Base-by-base conservation (phyloP, 1,140 invertebrate species). In the Episyrphus balteatus region DNA sequence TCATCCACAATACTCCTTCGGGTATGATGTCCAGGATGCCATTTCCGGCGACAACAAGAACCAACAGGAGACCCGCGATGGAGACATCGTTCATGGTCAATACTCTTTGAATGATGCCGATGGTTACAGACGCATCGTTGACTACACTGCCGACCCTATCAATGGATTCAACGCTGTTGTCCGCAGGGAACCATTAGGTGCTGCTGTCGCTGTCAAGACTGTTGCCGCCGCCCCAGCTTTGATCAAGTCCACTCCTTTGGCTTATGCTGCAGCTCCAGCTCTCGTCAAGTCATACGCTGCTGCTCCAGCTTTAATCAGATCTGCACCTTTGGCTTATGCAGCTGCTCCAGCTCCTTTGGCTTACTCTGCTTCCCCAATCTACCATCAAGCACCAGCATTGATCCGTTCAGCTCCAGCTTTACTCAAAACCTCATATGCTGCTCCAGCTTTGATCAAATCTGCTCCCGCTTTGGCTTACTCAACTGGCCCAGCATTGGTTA, bases 11-110 rank as follows among this genome's bases (percentile, higher is more conserved):
- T 82, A 82, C 66, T 76, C 76, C 44, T 83, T 79, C 55, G 73
- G 75, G 34, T 82, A 82, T 53, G 78, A 80, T 49, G 78, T 83
- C 17, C 79, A 81, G 58, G 80, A 82, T 61, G 79, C 70, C 39
- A 57, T 72, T 42, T 72, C 61, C 49, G 67, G 72, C 14, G 69
- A 72, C 38, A 58, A 55, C 12, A 70, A 71, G 57, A 64, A 55
- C 13, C 65, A 67, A 45, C 50, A 57, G 38, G 69, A 72, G 58
- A 61, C 51, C 47, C 62, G 69, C 14, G 60, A 68, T 48, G 70
- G 70, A 40, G 69, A 72, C 53, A 51, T 66, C 13, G 68, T 72
- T 33, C 59, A 64, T 51, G 71, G 71, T 19, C 55, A 57, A 39
- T 71, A 70, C 58, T 64, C 58, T 34, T 49, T 69, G 34, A 57